Base-by-base conservation (phyloP, 2,888 invertebrate species). In the Cacoxenus indagator region DNA sequence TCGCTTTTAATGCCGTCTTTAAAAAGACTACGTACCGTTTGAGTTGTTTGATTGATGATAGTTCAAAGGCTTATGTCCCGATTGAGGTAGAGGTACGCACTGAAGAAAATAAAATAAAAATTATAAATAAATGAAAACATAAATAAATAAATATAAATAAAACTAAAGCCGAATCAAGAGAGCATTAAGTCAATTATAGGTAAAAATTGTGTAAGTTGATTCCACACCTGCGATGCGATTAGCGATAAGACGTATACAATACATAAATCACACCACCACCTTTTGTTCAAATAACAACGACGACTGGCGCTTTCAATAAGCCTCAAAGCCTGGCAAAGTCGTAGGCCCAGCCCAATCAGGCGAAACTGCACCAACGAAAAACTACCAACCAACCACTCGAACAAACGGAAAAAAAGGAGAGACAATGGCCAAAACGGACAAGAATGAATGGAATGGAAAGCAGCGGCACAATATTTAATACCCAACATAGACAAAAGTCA, bases 401-500 rank as follows among this genome's bases (percentile, higher is more conserved):
- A 51, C 19, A 51, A 51, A 14, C 1, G 14, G 14, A 37, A 37
- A 37, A 14, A 8, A 37, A 4, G 5, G 5, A 37, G 5, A 37
- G 14, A 19, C 24, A 51, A 19, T 17, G 17, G 19, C 8, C 22
- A 54, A 54, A 54, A 24, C 26, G 24, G 54, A 54, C 5, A 46
- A 46, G 4, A 46, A 54, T 24, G 26, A 26, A 55, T 26, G 26
- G 17, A 55, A 55, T n/a, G 26, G 14, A 55, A 55, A 26, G 11
- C 55, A 27, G 27, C 24, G 26, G 24, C 26, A 55, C 24, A 55
- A 17, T 26, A 55, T 26, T 9, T 14, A 19, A 48, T 19, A 48
- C 64, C 45, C 64, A 71, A 64, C 64, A 64, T 66, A 64, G 45
- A 29, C 76, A 80, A 78, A 76, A 82, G 82, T 78, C 83, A 82